phyloP scores from a whole-genome alignment of 2,888 invertebrate genomes.

The Empis livida region DNA sequence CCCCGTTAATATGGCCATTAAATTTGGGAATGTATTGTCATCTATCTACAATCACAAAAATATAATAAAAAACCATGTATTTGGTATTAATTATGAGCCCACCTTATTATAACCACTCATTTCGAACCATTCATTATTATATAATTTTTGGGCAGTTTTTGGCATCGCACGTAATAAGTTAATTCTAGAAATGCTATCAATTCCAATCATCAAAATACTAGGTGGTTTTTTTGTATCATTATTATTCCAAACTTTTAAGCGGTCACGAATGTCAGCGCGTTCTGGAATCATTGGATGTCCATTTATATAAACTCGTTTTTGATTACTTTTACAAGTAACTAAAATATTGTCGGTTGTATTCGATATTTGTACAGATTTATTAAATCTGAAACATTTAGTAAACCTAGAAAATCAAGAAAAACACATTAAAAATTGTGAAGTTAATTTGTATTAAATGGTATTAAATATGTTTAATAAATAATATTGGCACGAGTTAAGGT shows the following conservation, averaged over 20 bases:
- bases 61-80: background rate
- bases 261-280: conserved; percentile 38
- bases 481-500: too few species aligned
- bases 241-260: conserved; percentile 25
- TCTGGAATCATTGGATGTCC: conserved; percentile 44
- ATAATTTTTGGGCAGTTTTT: conserved; percentile 51
- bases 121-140: conserved; percentile 54
- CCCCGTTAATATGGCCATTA: conserved; percentile 71
- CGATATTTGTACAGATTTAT: conserved; percentile 26
- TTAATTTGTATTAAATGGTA: conserved; percentile 9
- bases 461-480: too few species aligned
- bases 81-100: conserved; percentile 3
- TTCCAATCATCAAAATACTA: conserved; percentile 66
- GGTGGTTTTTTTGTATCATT: conserved; percentile 29
- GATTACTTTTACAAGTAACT: conserved; percentile 37
- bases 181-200: conserved; percentile 72
- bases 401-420: conserved; percentile 13
- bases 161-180: conserved; percentile 67
- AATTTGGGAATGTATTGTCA: conserved; percentile 83
- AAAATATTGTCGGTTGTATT: conserved; percentile 37
- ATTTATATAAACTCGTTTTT: conserved; percentile 27
- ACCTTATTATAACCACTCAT: conserved; percentile 62
- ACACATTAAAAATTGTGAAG: too few species aligned
- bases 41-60: conserved; percentile 43
- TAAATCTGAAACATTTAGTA: conserved; percentile 37